Percentiles rank a stretch among this genome's conserved stretches.
Conservation (phyloP, 2,113 vertebrate genomes). For the Polypterus senegalus region DNA sequence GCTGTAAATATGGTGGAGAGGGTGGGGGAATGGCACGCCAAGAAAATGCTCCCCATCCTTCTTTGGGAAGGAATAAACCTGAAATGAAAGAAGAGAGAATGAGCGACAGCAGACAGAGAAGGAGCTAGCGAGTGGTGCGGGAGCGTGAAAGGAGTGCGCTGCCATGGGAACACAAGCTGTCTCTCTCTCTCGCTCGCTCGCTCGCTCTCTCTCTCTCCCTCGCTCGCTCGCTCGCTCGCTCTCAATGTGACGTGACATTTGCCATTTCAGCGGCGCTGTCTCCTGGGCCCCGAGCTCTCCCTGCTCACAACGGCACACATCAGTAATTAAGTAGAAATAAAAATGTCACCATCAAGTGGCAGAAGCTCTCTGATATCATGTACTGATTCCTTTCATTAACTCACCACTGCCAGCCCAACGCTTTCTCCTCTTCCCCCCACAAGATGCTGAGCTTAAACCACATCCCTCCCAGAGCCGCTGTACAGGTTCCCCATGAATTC, state of each 20-base stretch:
- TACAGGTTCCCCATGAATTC: no score
- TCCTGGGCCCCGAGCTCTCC: slow-evolving; percentile 14
- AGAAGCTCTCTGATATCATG: neutral
- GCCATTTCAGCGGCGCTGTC: slow-evolving; percentile 24
- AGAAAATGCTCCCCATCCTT: no score
- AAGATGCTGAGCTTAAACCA: no score
- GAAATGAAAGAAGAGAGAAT: no score
- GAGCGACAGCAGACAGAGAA: no score
- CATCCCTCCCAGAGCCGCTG: no score
- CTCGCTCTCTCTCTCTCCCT: slow-evolving; percentile 2
- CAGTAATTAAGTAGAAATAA: slow-evolving; percentile 37
- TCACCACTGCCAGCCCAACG: neutral
- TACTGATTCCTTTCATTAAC: slow-evolving; percentile 18
- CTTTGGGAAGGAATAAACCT: no score
- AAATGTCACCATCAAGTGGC: slow-evolving; percentile 24
- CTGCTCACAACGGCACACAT: slow-evolving; percentile 17
- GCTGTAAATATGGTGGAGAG: no score
- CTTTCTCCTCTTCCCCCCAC: no score
- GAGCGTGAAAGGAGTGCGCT: no score
- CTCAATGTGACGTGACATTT: slow-evolving; percentile 38
- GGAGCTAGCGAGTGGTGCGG: no score
- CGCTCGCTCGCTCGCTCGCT: neutral
- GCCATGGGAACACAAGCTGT: neutral
- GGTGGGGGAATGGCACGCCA: no score
- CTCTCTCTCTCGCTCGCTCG: slow-evolving; percentile 3